Evolutionary conservation across 2,888 invertebrate species (phyloP).

Genomic region (Phaedon cochleariae): DNA sequence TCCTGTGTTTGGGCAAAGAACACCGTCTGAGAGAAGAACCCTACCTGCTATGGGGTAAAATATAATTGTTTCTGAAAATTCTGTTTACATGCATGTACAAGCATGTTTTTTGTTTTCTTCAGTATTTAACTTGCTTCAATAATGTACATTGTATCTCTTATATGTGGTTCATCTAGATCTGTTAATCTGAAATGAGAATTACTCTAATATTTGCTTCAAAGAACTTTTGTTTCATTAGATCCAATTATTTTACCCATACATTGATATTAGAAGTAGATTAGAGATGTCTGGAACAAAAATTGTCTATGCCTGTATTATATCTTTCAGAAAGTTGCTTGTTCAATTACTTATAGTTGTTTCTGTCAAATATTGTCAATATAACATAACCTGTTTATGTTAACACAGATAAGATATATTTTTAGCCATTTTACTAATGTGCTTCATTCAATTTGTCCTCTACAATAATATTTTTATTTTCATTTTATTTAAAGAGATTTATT

Average conservation of each 20-base stretch:
- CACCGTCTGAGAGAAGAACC: slow-evolving; percentile 80
- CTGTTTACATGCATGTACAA: slow-evolving; percentile 4
- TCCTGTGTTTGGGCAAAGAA: slow-evolving; percentile 82
- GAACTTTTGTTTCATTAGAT: too few relatives aligned
- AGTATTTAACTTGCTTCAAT: background rate
- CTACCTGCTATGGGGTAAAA: slow-evolving; percentile 63
- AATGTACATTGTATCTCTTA: too few relatives aligned
- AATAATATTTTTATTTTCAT: slow-evolving; percentile 9
- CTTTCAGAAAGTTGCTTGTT: background rate
- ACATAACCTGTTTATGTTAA: slow-evolving; percentile 1
- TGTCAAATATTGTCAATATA: background rate
- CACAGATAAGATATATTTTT: background rate
- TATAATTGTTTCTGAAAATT: slow-evolving; percentile 2
- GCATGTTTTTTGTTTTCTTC: slow-evolving; percentile 3
- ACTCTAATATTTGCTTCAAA: too few relatives aligned
- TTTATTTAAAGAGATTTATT: slow-evolving; percentile 2
- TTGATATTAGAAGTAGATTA: too few relatives aligned
- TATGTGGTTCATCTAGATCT: too few relatives aligned
- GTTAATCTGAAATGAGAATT: too few relatives aligned
- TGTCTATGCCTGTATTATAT: too few relatives aligned
- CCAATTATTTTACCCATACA: too few relatives aligned
- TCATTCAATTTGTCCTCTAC: background rate
- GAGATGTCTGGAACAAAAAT: too few relatives aligned
- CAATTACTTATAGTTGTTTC: background rate
- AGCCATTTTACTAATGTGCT: slow-evolving; percentile 11